Evolutionary conservation across 1,140 invertebrate genomes (phyloP).

Genomic region (Drosophila melanica): DNA sequence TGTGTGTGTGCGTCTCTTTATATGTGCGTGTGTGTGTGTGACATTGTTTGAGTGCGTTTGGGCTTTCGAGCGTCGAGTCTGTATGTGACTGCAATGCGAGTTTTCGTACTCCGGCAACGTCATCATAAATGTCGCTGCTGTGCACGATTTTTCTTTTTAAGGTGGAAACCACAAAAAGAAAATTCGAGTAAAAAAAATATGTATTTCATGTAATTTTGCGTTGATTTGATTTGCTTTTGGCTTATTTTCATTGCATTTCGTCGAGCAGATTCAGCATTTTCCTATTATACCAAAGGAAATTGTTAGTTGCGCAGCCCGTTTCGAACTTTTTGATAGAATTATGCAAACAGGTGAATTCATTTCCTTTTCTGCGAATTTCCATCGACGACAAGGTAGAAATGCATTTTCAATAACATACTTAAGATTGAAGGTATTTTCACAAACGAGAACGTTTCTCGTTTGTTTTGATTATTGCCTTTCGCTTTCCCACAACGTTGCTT

Average conservation of each 20-base stretch:
- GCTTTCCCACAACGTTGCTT: constrained; percentile 1
- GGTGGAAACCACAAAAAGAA: constrained; percentile 13
- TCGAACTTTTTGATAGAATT: background rate
- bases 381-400: background rate
- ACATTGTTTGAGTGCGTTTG: constrained; percentile 40
- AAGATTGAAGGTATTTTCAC: background rate
- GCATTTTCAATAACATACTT: background rate
- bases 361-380: background rate
- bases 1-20: constrained; percentile 19
- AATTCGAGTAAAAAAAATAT: constrained; percentile 2
- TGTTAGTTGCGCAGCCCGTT: background rate
- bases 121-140: constrained; percentile 31
- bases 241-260: constrained; percentile 14
- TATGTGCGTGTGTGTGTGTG: constrained; percentile 20
- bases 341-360: background rate
- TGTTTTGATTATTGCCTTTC: constrained; percentile 18
- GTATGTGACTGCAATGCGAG: constrained; percentile 37
- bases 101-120: constrained; percentile 26
- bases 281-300: background rate
- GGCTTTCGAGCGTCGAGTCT: constrained; percentile 12
- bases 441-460: background rate
- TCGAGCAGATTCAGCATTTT: constrained; percentile 5
- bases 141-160: background rate
- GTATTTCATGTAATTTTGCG: constrained; percentile 26
- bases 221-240: constrained; percentile 29